Base-by-base conservation (phyloP, 2,113 vertebrate genomes). In the Micronycteris hirsuta region DNA sequence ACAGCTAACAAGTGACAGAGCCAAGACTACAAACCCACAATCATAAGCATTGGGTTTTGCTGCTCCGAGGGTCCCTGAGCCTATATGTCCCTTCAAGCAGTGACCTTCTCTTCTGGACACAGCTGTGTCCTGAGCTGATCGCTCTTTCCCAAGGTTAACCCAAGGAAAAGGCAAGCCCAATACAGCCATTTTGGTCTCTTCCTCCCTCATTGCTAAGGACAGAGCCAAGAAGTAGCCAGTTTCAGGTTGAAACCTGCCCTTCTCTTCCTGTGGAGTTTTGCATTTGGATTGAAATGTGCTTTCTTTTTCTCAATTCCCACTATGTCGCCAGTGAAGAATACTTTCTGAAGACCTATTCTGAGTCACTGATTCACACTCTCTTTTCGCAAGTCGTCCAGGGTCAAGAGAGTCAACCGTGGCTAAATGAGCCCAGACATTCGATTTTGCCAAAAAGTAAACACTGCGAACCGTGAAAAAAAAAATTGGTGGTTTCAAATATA, bases 401-500 rank as follows among this genome's bases (percentile, higher is more conserved):
- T 88, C 83, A 89, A 28, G 45, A 38, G 54, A 71, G 58, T 58
- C 49, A 38, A 47, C 70, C 0, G 1, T 52, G n/a, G 73, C 67
- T 58, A 89, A 83, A 71, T 33, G 93, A 92, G 47, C 54, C 80
- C 73, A 92, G 61, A 86, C 74, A 16, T 0, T 58, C 74, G 36
- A 49, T 78, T 77, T 47, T 28, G 20, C 67, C 73, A 56, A 92
- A 93, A 89, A 71, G 73, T 67, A 54, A 96, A 86, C 61, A 45
- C 71, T 38, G 13, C 3, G 38, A 74, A 47, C 74, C 5, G 0
- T 28, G 78, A 4, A 0, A 2, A 11, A 11, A 65, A 52, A n/a
- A 19, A 17, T 31, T 31, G 61, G 54, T 47, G 54, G 28, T 52
- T 89, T 87, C 49, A 31, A 7, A 73, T 28, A 5, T 2, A 71